A percentile compares a stretch with the other conserved stretches of the same genome.
These are phyloP conservation scores for Drosophila lini DNA, from an alignment of 1,140 invertebrate genomes.

Conservation along the genomic window DNA sequence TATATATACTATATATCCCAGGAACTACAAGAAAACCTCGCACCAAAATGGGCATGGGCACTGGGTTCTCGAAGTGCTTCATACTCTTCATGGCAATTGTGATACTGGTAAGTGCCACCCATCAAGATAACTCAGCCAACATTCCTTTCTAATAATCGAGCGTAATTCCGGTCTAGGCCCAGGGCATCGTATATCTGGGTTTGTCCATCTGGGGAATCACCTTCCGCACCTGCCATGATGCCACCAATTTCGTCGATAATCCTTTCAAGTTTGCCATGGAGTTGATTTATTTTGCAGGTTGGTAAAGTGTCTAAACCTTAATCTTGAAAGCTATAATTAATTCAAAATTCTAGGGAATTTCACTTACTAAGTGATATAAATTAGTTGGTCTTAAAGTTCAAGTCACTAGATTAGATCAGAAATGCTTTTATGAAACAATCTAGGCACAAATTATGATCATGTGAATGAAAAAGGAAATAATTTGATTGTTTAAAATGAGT, in stretches of 20 bases:
- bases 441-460: no score
- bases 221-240: slow-evolving; percentile 37
- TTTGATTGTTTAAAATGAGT: slow-evolving; percentile 5
- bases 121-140: not conserved
- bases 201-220: slow-evolving; percentile 75
- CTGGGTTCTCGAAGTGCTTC: slow-evolving; percentile 79
- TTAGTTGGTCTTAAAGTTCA: slow-evolving; percentile 3
- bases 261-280: slow-evolving; percentile 73
- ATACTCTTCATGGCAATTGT: slow-evolving; percentile 80
- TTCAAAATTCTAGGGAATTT: not conserved
- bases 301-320: not conserved
- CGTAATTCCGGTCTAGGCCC: slow-evolving; percentile 31
- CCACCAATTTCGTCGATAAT: slow-evolving; percentile 41
- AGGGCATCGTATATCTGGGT: slow-evolving; percentile 65
- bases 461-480: not conserved
- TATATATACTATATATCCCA: not conserved
- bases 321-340: slow-evolving; percentile 9
- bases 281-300: slow-evolving; percentile 69
- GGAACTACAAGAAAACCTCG: slow-evolving; percentile 1
- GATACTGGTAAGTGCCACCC: slow-evolving; percentile 67
- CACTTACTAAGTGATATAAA: not conserved
- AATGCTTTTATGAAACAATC: not conserved
- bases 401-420: not conserved
- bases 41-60: slow-evolving; percentile 64
- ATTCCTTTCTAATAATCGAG: slow-evolving; percentile 15